A percentile compares a stretch with the other conserved stretches of the same genome.
Evolutionary conservation across 2,797 vertebrate genomes (phyloP).

Genomic region (Propithecus deckenii): DNA sequence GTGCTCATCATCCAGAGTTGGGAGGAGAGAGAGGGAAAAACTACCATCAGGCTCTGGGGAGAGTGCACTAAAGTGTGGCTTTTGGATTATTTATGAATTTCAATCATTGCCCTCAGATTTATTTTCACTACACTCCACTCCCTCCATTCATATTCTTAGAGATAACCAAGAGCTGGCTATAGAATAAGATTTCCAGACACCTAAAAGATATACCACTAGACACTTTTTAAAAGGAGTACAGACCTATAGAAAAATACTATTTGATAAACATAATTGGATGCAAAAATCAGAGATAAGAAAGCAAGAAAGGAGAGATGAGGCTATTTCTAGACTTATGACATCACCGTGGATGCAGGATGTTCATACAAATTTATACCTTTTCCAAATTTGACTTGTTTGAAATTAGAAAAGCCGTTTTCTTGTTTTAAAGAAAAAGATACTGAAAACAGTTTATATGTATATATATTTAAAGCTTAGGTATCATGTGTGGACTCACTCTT

Average conservation of each 20-base stretch:
- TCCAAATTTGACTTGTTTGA: slow-evolving; percentile 47
- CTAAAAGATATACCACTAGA: not conserved
- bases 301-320: slow-evolving; percentile 15
- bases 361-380: slow-evolving; percentile 27
- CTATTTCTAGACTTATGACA: slow-evolving; percentile 46
- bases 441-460: not conserved
- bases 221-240: not conserved
- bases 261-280: not conserved
- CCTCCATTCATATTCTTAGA: not conserved
- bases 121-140: not conserved
- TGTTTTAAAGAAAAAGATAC: slow-evolving; percentile 46
- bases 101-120: not conserved
- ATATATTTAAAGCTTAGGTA: not conserved
- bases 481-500: not conserved
- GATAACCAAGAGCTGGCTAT: not conserved
- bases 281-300: slow-evolving; percentile 12
- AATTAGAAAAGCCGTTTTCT: slow-evolving; percentile 24
- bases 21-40: not conserved
- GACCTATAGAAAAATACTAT: not conserved
- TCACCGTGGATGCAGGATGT: not conserved
- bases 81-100: slow-evolving; percentile 42
- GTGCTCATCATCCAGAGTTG: not conserved
- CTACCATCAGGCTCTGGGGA: not conserved
- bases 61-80: not conserved
- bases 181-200: slow-evolving; percentile 1